Percentiles rank a stretch among this genome's conserved stretches.
Evolutionary conservation across 1,140 invertebrate species (phyloP).

Genomic region (Platorchestia sp.): DNA sequence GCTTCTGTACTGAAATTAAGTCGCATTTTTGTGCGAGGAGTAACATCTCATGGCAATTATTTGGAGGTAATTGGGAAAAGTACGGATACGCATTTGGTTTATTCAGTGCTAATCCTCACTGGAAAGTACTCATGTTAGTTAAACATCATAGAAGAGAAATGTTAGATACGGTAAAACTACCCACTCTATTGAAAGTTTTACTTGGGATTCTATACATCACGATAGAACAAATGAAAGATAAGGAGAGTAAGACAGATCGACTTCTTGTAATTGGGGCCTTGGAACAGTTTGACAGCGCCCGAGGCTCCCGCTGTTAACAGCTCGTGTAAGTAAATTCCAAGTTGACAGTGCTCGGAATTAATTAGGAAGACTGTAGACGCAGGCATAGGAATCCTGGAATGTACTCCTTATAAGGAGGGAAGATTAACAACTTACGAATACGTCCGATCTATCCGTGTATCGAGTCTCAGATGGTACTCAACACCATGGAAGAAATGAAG

Average conservation of each 20-base stretch:
- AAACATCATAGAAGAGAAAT: background rate
- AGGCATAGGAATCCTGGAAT: background rate
- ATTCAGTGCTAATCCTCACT: background rate
- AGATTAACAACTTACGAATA: background rate
- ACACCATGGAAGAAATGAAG: background rate
- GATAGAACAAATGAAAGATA: background rate
- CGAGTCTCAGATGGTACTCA: background rate
- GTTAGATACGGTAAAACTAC: background rate
- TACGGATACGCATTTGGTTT: background rate
- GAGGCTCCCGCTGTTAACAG: background rate
- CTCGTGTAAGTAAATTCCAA: conserved; percentile 28
- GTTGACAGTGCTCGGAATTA: conserved; percentile 12
- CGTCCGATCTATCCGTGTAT: background rate
- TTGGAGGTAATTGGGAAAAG: background rate
- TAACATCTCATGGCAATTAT: background rate
- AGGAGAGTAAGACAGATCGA: background rate
- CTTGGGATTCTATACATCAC: background rate
- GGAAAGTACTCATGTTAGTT: background rate
- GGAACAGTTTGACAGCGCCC: background rate
- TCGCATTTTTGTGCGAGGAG: background rate
- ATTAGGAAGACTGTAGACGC: conserved; percentile 7
- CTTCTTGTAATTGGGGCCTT: background rate
- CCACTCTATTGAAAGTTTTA: background rate
- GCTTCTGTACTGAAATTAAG: background rate
- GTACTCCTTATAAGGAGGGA: background rate